A percentile compares a stretch with the other conserved stretches of the same genome.
Conservation (phyloP, 2,888 invertebrate species). For the Caenorhabditis sp. region DNA sequence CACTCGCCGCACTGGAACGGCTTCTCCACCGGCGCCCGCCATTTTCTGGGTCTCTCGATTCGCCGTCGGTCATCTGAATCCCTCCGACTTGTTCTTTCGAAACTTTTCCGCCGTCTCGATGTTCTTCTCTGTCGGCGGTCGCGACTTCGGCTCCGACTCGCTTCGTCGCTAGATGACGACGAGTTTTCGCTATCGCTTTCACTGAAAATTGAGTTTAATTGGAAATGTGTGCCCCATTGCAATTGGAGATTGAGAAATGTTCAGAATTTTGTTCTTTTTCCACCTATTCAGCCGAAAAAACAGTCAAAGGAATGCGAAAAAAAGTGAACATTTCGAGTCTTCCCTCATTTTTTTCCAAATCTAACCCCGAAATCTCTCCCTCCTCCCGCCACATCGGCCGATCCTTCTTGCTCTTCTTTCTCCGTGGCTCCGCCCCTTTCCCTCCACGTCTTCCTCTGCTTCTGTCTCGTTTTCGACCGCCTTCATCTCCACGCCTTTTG, state of each 20-base stretch:
- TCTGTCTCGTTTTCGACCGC: conserved; percentile 2
- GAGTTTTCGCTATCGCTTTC: conserved; percentile 20
- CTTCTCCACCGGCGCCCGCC: background rate
- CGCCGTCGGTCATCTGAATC: conserved; percentile 3
- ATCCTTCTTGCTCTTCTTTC: conserved; percentile 25
- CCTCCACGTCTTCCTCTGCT: conserved; percentile 2
- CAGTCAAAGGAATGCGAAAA: too few species aligned
- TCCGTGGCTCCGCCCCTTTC: background rate
- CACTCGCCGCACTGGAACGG: conserved; percentile 41
- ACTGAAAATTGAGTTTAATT: conserved; percentile 22
- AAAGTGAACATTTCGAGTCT: too few species aligned
- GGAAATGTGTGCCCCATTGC: too few species aligned
- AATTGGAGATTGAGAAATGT: too few species aligned
- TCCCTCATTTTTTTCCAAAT: conserved; percentile 4
- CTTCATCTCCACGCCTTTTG: background rate
- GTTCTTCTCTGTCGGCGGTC: conserved; percentile 19
- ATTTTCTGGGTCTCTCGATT: background rate
- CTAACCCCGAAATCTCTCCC: conserved; percentile 38
- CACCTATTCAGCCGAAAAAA: background rate
- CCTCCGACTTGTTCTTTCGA: background rate
- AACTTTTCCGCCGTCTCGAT: background rate
- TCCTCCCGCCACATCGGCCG: conserved; percentile 62
- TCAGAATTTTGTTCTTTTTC: too few species aligned
- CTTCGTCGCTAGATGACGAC: background rate
- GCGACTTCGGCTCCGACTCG: conserved; percentile 32